These are phyloP conservation scores for Stichopus chloronotus DNA, from an alignment of 35 echinoderm and acorn worm genomes.

Conservation along the genomic window DNA sequence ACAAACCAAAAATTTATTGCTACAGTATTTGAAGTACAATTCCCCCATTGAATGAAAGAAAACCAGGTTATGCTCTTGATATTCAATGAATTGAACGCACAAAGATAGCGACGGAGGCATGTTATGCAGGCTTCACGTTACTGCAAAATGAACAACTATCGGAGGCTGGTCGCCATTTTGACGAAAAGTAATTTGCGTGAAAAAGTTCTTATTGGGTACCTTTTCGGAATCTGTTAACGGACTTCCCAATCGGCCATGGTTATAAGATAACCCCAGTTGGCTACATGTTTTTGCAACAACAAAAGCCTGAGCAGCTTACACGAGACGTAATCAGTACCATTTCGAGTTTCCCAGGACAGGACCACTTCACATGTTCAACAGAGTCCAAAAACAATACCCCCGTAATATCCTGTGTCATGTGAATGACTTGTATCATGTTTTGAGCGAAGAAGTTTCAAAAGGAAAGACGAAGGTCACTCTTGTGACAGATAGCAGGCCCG, in stretches of 20 bases:
- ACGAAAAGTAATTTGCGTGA: no score
- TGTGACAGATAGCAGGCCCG: conserved; percentile 42
- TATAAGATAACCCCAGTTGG: conserved; percentile 47
- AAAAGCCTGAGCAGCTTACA: neutral
- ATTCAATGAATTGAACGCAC: no score
- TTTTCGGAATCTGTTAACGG: no score
- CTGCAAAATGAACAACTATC: no score
- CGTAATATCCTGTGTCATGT: neutral
- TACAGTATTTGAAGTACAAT: no score
- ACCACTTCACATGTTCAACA: conserved; percentile 13
- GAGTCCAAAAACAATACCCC: neutral
- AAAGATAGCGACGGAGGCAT: no score
- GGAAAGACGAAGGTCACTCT: neutral
- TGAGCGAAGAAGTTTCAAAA: neutral
- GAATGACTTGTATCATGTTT: neutral
- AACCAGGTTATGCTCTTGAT: no score
- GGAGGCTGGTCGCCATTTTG: no score
- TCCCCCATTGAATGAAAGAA: no score
- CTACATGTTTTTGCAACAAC: conserved; percentile 12
- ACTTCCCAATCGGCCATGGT: conserved; percentile 9
- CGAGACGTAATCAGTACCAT: neutral
- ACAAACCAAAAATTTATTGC: no score
- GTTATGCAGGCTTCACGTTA: no score
- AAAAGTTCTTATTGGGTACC: no score
- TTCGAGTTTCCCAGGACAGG: conserved; percentile 3